Percentiles rank a stretch among this genome's conserved stretches.
phyloP scores from a whole-genome alignment of 2,113 vertebrate genomes.

The Balaeniceps rex region DNA sequence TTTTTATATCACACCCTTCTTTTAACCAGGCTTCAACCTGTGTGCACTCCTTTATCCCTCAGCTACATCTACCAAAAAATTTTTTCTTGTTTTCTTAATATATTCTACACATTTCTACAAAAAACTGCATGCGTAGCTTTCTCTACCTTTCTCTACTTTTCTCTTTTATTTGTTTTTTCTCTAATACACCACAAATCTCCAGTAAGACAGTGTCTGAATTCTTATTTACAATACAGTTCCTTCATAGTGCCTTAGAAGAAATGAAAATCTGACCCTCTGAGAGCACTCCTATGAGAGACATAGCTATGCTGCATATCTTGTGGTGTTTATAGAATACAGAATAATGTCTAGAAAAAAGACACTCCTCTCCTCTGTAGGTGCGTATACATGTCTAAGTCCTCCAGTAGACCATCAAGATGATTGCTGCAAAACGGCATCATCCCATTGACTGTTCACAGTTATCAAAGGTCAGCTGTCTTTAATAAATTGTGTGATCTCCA shows the following conservation, averaged over 20 bases:
- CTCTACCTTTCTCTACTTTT: background rate
- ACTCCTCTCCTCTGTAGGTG: background rate
- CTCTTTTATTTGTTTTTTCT: background rate
- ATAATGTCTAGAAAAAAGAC: background rate
- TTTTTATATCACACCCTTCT: background rate
- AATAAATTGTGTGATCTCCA: background rate
- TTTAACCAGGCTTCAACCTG: background rate
- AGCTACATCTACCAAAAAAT: background rate
- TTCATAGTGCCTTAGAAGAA: background rate
- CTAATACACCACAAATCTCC: background rate
- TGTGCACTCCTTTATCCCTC: background rate
- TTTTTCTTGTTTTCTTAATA: background rate
- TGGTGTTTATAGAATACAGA: background rate
- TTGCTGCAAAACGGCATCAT: background rate
- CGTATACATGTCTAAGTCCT: background rate
- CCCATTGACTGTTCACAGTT: background rate
- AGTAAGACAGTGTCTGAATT: background rate
- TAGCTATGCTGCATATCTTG: background rate
- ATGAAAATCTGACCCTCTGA: background rate
- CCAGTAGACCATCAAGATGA: background rate
- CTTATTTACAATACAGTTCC: background rate
- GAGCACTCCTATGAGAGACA: background rate
- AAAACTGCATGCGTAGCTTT: background rate
- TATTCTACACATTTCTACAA: background rate
- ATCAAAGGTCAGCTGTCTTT: background rate